Conservation (phyloP, 2,888 invertebrate genomes). For the Cerceris rybyensis region DNA sequence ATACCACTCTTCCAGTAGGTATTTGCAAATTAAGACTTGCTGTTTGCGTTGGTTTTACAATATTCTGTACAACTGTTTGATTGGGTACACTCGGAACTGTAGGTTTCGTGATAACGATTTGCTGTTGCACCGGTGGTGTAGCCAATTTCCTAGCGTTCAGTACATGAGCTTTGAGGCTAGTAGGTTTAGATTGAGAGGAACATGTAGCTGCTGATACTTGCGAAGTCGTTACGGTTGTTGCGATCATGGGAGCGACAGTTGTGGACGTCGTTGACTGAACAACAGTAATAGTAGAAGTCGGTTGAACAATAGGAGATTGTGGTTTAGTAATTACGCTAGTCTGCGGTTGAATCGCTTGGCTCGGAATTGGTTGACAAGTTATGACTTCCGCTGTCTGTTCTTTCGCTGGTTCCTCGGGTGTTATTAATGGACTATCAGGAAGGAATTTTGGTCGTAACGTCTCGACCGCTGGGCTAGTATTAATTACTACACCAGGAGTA, state of each 20-base stretch:
- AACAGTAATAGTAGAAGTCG: conserved; percentile 59
- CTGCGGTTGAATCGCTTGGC: conserved; percentile 60
- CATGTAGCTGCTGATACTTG: conserved; percentile 46
- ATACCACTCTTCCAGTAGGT: conserved; percentile 72
- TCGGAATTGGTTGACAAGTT: conserved; percentile 37
- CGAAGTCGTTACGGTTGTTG: conserved; percentile 28
- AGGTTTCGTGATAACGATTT: conserved; percentile 73
- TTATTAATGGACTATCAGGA: conserved; percentile 80
- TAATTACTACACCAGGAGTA: conserved; percentile 53
- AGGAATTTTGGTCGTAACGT: conserved; percentile 73
- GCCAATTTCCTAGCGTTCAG: conserved; percentile 81
- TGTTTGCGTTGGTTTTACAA: conserved; percentile 74
- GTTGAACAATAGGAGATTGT: conserved; percentile 70
- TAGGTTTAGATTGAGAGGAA: conserved; percentile 79
- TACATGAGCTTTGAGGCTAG: conserved; percentile 86
- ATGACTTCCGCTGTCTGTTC: conserved; percentile 55
- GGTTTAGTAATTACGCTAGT: conserved; percentile 75
- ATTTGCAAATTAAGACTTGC: conserved; percentile 75
- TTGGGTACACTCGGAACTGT: conserved; percentile 66
- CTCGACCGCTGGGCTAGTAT: conserved; percentile 49
- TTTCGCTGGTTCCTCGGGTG: conserved; percentile 64
- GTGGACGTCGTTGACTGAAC: conserved; percentile 63
- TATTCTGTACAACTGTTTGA: conserved; percentile 74
- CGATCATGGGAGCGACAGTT: conserved; percentile 53
- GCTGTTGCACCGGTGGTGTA: conserved; percentile 67